Percentiles rank a stretch among this genome's conserved stretches.
These are phyloP conservation scores for Candoia aspera DNA, from an alignment of 2,113 vertebrate genomes.

Conservation along the genomic window DNA sequence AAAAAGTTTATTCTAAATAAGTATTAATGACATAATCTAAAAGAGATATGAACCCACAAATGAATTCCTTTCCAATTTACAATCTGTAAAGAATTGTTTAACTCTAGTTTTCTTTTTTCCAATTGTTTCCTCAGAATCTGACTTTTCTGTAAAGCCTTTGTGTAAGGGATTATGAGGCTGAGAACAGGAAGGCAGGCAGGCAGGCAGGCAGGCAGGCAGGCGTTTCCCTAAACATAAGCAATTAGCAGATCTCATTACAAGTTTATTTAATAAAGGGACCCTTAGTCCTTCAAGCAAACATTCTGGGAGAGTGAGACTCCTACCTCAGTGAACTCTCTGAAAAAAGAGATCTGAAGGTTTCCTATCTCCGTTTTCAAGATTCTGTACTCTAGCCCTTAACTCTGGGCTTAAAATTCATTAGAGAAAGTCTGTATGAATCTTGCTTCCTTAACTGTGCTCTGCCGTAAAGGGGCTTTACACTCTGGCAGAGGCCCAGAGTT, in stretches of 20 bases:
- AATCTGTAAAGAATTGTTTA: background rate
- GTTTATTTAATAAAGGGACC: background rate
- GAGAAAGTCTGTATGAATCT: background rate
- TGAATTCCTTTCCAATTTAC: background rate
- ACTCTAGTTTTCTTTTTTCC: background rate
- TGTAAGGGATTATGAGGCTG: background rate
- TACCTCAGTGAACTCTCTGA: background rate
- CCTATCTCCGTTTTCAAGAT: background rate
- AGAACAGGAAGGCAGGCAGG: background rate
- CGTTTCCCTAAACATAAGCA: no score
- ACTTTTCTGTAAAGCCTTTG: background rate
- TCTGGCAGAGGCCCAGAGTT: background rate
- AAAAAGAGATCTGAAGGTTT: background rate
- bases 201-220: background rate
- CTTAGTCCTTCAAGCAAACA: background rate
- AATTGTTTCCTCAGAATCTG: background rate
- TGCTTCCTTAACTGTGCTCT: background rate
- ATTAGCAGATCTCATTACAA: background rate
- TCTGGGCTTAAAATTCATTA: background rate
- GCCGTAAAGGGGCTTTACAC: background rate
- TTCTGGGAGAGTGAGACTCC: background rate
- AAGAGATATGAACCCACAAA: background rate
- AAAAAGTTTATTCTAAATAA: background rate
- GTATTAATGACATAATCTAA: slow-evolving; percentile 22
- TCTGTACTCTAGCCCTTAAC: background rate